Conservation (phyloP, 2,888 invertebrate genomes). For the Cyclophora punctaria region DNA sequence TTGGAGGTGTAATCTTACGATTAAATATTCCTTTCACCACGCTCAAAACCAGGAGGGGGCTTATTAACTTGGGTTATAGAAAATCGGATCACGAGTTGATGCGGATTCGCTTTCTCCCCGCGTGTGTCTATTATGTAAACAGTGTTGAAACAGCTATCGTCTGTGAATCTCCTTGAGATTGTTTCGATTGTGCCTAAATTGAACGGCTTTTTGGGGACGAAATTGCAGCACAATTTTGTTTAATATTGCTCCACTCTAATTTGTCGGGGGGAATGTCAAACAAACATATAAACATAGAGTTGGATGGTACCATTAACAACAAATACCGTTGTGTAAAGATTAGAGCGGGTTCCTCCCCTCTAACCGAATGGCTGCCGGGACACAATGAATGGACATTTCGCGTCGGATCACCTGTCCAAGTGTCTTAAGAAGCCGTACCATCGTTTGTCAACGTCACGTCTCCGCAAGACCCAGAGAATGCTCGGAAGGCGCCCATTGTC, state of each 20-base stretch:
- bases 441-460: conserved; percentile 58
- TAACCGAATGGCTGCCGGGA: conserved; percentile 33
- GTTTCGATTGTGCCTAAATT: conserved; percentile 17
- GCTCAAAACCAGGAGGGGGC: conserved; percentile 23
- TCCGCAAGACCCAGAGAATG: conserved; percentile 32
- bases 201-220: conserved; percentile 7
- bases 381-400: conserved; percentile 51
- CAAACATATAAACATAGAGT: conserved; percentile 1
- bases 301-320: conserved; percentile 12
- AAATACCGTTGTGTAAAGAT: conserved; percentile 26
- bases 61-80: conserved; percentile 30
- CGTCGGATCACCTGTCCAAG: conserved; percentile 61
- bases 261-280: not conserved
- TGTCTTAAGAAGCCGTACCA: conserved; percentile 41
- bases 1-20: conserved; percentile 1
- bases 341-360: conserved; percentile 16
- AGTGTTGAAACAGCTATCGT: conserved; percentile 31
- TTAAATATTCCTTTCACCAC: conserved; percentile 18
- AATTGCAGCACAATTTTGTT: too few species aligned
- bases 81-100: conserved; percentile 28
- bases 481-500: conserved; percentile 46
- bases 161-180: conserved; percentile 29
- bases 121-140: conserved; percentile 37
- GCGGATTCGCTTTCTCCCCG: conserved; percentile 33
- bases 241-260: too few species aligned